Evolutionary conservation across 2,113 vertebrate species (phyloP).

Genomic region (Perca schrenkii): DNA sequence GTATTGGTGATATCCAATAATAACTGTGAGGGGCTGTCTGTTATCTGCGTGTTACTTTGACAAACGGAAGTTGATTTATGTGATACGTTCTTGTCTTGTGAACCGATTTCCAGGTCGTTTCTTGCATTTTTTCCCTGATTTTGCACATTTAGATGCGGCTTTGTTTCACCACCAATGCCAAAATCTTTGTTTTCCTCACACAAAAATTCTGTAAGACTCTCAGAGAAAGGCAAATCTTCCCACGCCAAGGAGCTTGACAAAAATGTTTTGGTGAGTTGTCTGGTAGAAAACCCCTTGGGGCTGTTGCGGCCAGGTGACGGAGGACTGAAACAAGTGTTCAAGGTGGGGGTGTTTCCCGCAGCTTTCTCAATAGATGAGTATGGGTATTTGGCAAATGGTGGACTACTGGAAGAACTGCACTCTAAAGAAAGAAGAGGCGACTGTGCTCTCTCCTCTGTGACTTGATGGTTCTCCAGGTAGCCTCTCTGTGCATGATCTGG

Average conservation of each 20-base stretch:
- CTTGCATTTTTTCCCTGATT: not conserved
- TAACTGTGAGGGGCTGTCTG: not conserved
- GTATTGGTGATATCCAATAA: conserved; percentile 41
- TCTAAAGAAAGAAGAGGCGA: conserved; percentile 7
- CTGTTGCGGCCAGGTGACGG: conserved; percentile 3
- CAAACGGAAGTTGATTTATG: conserved; percentile 4
- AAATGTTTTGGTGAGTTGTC: not conserved
- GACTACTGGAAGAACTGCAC: not conserved
- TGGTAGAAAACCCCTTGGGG: not conserved
- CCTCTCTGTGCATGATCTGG: not conserved
- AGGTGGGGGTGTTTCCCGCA: not conserved
- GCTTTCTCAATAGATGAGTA: not conserved
- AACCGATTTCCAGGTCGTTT: not conserved
- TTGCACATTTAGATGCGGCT: not conserved
- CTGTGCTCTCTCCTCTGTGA: not conserved
- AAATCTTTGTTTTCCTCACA: conserved; percentile 47
- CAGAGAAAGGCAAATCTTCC: conserved; percentile 75
- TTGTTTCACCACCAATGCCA: not conserved
- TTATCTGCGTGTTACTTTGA: conserved; percentile 5
- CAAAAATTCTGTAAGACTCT: conserved; percentile 72
- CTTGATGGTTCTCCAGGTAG: not conserved
- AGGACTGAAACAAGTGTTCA: conserved; percentile 6
- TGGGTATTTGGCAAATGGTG: conserved; percentile 18
- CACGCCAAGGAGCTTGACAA: conserved; percentile 40
- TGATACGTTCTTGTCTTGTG: not conserved